Conservation (phyloP, 1,140 invertebrate species). For the Drosophila sulfurigaster region DNA sequence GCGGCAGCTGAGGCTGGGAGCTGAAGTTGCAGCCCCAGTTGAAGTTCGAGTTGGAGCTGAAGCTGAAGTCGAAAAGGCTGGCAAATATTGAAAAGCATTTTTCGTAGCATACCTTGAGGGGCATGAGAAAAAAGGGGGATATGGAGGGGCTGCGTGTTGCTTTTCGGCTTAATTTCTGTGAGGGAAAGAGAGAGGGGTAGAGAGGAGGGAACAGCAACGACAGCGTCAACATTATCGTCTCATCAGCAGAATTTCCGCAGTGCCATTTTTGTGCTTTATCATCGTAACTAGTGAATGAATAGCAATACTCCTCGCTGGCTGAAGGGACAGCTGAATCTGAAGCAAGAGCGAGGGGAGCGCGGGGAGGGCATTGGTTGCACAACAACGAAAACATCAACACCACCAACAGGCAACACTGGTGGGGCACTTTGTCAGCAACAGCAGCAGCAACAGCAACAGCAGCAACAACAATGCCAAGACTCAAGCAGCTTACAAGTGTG, state of each 20-base stretch:
- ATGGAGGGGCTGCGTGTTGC: slow-evolving; percentile 13
- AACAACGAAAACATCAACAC: slow-evolving; percentile 80
- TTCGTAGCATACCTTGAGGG: slow-evolving; percentile 59
- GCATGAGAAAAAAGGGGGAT: not conserved
- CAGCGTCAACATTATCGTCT: slow-evolving; percentile 79
- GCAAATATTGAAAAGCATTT: slow-evolving; percentile 73
- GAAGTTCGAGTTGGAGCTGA: not conserved
- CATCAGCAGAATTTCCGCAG: slow-evolving; percentile 81
- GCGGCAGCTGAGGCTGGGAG: slow-evolving; percentile 2
- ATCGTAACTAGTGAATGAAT: slow-evolving; percentile 81
- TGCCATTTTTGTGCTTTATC: slow-evolving; percentile 81
- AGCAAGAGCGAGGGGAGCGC: not conserved
- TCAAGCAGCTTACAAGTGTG: slow-evolving; percentile 81
- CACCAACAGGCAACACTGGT: slow-evolving; percentile 44
- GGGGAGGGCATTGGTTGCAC: slow-evolving; percentile 23
- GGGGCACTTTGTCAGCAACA: slow-evolving; percentile 65
- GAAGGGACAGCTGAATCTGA: not conserved
- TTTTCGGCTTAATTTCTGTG: slow-evolving; percentile 59
- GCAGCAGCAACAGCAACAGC: slow-evolving; percentile 31
- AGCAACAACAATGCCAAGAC: slow-evolving; percentile 71
- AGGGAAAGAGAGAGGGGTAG: not conserved
- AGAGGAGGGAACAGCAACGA: slow-evolving; percentile 13
- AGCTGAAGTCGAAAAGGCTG: slow-evolving; percentile 5
- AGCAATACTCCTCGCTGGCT: slow-evolving; percentile 57
- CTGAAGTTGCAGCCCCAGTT: not conserved